Percentiles rank a stretch among this genome's conserved stretches.
These are phyloP conservation scores for Lagopus leucura DNA, from an alignment of 2,113 vertebrate genomes.

Conservation along the genomic window DNA sequence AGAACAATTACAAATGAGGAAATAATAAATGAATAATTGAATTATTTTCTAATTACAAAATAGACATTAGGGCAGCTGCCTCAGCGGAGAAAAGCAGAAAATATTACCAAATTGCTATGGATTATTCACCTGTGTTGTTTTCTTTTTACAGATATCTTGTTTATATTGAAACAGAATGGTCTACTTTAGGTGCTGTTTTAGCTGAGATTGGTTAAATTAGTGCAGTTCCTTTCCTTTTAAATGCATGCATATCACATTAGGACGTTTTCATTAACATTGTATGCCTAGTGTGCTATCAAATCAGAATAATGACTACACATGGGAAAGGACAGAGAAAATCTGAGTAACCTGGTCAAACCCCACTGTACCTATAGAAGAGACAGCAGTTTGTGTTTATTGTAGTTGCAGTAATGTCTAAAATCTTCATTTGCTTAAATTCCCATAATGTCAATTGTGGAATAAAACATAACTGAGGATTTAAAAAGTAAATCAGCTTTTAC, in stretches of 20 bases:
- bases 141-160: neutral
- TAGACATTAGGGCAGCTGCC: fast-evolving
- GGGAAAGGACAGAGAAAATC: neutral
- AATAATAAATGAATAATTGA: neutral
- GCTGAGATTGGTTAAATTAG: neutral
- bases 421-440: neutral
- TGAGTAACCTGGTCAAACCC: neutral
- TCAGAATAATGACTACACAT: neutral
- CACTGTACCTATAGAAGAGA: neutral
- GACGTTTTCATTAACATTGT: neutral
- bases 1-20: neutral
- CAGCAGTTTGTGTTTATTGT: neutral
- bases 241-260: neutral
- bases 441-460: neutral
- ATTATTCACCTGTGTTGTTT: neutral
- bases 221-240: neutral
- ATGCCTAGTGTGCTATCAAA: neutral
- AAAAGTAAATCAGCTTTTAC: neutral
- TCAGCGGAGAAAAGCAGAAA: neutral
- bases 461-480: neutral
- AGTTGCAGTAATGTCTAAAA: neutral
- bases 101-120: neutral
- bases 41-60: neutral
- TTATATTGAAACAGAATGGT: neutral
- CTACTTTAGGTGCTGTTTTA: neutral